phyloP scores from a whole-genome alignment of 30 jellyfish, hydroid and myxozoan species.

The Pseudorhiza aurosa region DNA sequence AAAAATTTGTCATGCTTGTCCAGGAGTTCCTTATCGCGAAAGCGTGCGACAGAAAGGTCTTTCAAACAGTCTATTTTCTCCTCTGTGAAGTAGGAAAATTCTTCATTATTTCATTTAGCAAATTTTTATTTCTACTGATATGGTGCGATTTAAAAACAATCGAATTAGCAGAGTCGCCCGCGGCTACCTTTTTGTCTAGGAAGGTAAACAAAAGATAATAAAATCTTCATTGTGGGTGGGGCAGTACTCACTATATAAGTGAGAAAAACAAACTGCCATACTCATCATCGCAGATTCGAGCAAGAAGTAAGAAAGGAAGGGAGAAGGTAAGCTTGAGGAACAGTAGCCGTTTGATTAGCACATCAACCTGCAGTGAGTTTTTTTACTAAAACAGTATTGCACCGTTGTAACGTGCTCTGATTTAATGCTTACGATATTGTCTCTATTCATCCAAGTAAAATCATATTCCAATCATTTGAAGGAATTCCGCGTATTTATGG shows the following conservation, averaged over 20 bases:
- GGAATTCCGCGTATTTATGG: too few relatives aligned
- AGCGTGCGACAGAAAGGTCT: background rate
- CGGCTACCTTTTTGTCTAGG: conserved; percentile 20
- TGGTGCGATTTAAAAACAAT: background rate
- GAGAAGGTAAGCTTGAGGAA: conserved; percentile 7
- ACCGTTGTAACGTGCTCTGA: too few relatives aligned
- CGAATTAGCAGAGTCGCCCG: background rate
- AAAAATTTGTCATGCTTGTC: background rate
- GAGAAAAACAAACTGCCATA: background rate
- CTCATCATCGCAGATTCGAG: background rate
- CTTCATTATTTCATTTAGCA: background rate
- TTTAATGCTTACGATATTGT: too few relatives aligned
- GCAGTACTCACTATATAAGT: background rate
- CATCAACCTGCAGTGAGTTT: too few relatives aligned
- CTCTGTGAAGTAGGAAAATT: background rate
- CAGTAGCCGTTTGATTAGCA: too few relatives aligned
- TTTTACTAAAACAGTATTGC: too few relatives aligned
- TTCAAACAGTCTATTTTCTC: background rate
- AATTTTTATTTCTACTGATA: background rate
- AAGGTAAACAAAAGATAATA: conserved; percentile 25
- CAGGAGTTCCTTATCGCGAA: conserved; percentile 2
- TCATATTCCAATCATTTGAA: too few relatives aligned
- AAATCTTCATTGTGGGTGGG: conserved; percentile 19
- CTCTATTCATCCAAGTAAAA: too few relatives aligned
- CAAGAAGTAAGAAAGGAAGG: background rate